phyloP scores from a whole-genome alignment of 2,797 vertebrate species.

The Esox lucius region DNA sequence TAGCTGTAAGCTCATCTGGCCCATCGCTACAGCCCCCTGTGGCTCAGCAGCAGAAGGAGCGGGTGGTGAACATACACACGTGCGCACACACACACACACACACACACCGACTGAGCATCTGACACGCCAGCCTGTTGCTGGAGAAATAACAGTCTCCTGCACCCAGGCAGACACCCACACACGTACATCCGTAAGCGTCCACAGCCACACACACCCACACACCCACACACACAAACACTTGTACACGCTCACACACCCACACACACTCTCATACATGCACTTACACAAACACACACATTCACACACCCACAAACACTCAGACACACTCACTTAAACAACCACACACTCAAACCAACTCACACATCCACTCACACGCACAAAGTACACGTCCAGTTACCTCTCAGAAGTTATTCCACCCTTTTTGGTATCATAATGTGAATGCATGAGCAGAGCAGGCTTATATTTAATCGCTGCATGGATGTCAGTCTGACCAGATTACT shows the following conservation, averaged over 20 bases:
- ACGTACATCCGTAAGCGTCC: constrained; percentile 3
- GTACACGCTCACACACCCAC: background rate
- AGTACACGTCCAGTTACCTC: constrained; percentile 11
- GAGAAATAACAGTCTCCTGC: constrained; percentile 39
- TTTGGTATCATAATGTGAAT: background rate
- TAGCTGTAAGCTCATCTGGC: constrained; percentile 50
- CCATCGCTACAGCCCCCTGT: constrained; percentile 34
- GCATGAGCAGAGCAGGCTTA: background rate
- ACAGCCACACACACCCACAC: constrained; percentile 12
- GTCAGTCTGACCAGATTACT: too few relatives aligned
- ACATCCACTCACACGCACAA: constrained; percentile 13
- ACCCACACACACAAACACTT: constrained; percentile 1
- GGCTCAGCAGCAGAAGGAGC: constrained; percentile 29
- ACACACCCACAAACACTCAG: background rate
- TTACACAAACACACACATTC: background rate
- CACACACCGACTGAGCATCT: constrained; percentile 56
- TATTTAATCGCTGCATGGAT: too few relatives aligned
- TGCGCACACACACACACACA: constrained; percentile 17
- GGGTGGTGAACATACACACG: constrained; percentile 14
- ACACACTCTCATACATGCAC: constrained; percentile 4
- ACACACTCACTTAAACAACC: constrained; percentile 3
- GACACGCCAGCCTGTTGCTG: constrained; percentile 46
- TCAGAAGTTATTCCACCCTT: too few relatives aligned
- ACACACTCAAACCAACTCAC: background rate
- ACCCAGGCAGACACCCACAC: constrained; percentile 15